phyloP scores from a whole-genome alignment of 2,113 vertebrate genomes.

The Antechinus stuartii region DNA sequence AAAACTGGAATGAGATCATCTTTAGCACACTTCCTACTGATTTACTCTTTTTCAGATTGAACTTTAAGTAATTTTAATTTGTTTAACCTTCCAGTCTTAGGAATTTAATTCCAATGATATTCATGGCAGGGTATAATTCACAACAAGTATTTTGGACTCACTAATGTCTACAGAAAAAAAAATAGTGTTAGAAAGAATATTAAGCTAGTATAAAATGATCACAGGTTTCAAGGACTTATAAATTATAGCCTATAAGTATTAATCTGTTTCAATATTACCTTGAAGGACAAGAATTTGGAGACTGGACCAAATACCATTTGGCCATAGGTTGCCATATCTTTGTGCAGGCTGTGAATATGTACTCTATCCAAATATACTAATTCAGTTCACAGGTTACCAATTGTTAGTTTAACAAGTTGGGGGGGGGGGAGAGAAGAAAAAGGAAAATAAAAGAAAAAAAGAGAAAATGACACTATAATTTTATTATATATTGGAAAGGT shows the following conservation, averaged over 20 bases:
- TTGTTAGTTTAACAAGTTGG: neutral
- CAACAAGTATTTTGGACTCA: conserved; percentile 1
- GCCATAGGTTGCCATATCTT: neutral
- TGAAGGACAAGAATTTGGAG: neutral
- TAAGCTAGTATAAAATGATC: conserved; percentile 12
- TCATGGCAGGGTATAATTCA: neutral
- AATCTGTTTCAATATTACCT: neutral
- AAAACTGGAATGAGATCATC: neutral
- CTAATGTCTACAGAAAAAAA: conserved; percentile 13
- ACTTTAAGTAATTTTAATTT: neutral
- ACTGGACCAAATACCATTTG: neutral
- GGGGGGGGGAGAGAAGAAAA: no score
- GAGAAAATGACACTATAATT: no score
- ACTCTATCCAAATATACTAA: neutral
- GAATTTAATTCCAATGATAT: neutral
- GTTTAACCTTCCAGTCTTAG: neutral
- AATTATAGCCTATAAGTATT: neutral
- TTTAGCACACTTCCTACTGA: neutral
- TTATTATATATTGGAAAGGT: no score
- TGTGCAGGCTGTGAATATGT: neutral
- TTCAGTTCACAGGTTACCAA: neutral
- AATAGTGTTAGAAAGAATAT: neutral
- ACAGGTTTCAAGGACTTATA: neutral
- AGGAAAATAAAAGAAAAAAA: no score
- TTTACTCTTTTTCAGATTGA: neutral